Evolutionary conservation across 2,113 vertebrate genomes (phyloP), one percentile per base, ranked within the genome.

Genomic region (Ciconia stormi): DNA sequence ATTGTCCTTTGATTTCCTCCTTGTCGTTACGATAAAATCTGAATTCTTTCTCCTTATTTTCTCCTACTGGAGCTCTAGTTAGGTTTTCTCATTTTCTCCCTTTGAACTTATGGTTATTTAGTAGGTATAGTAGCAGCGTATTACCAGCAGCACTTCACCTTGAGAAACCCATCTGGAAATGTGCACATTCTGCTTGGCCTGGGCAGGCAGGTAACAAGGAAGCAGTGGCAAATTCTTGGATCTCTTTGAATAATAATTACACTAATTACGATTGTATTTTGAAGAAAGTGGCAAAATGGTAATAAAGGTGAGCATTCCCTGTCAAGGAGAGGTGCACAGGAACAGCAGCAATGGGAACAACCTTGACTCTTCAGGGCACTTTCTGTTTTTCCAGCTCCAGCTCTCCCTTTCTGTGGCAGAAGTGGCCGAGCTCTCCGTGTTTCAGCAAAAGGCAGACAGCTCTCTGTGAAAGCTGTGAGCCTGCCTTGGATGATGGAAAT

Each of bases 1-100:
- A 77, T 62, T 89, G 47, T 73, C 71, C 71, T 95, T 94, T 94
- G 84, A 90, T 95, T 95, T 97, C 71, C 66, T 92, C 46, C 21
- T 20, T 81, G 58, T 80, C 13, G 3, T 91, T 88, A 79, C 0
- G 20, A 89, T 86, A 89, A 55, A 82, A 66, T 91, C 78, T 74
- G 78, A 67, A 32, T 83, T 70, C 19, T 87, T 89, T 73, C 40
- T 90, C 36, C 32, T 44, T 69, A 30, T 92, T 94, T 86, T 96
- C 50, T 95, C 53, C 63, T 80, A 22, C 25, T 13, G 6, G 58
- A 69, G 21, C 40, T 89, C 30, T 67, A 42, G 66, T 79, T 87
- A 36, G 26, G 62, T 66, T 77, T 56, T 53, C 58, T 87, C 25
- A 73, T 94, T 94, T 89, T 62, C 38, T 86, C 30, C n/a, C 16